Evolutionary conservation across 2,113 vertebrate species (phyloP), one percentile per base, ranked within the genome.

Genomic region (Himantopus leucocephalus): DNA sequence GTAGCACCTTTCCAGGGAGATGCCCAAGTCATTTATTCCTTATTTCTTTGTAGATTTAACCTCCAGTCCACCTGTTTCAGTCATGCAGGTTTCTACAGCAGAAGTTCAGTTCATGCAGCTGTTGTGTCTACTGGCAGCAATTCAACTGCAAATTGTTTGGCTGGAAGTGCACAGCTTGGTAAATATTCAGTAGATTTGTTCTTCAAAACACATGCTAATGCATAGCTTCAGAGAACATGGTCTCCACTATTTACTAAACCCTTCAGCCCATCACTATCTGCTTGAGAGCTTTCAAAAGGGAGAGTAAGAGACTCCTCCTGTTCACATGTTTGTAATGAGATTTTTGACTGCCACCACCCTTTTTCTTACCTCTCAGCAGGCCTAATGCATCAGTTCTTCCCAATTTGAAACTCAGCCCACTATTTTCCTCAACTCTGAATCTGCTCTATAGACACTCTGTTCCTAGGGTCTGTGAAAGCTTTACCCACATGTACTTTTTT

Each of bases 401-500:
- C 21, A 72, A 8, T 43, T n/a, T 63, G 52, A 87, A 94, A 72
- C 7, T 56, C 27, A 55, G 19, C 24, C 35, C 35, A 27, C 20
- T 48, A 9, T 64, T 85, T 67, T 81, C 30, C 8, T 80, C 26
- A 27, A 30, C 12, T 85, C 66, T 75, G 82, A 60, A 75, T 32
- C 26, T 50, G 26, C 14, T 50, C 21, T 56, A 9, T 37, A 58
- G 41, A 67, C 9, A 59, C 16, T 19, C 14, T 18, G 30, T 8
- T 86, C 21, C 8, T 34, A 22, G 7, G 19, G 10, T 41, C 7
- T 35, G 15, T 67, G 13, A 85, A 73, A 86, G 75, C 26, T 43
- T 76, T 41, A 63, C 10, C 26, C 0, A 0, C 2, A 2, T n/a
- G 48, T 34, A 59, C 39, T 60, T 74, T 30, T 16, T 35, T 70